Evolutionary conservation across 2,113 vertebrate genomes (phyloP).

Genomic region (Nanorana parkeri): DNA sequence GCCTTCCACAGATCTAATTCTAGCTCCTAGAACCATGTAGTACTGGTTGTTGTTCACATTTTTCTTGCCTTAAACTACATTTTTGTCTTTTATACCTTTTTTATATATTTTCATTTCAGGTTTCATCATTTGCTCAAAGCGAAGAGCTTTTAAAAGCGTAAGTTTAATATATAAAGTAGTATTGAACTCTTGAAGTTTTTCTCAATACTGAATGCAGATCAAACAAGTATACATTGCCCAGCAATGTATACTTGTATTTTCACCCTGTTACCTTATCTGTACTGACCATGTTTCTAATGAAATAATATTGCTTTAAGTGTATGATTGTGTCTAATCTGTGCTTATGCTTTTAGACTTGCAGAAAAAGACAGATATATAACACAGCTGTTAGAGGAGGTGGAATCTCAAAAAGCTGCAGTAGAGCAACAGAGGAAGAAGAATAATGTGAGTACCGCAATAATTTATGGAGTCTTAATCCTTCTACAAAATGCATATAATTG

Average conservation of each 20-base stretch:
- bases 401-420: constrained; percentile 81
- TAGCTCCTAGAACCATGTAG: too few species aligned
- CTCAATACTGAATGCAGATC: too few species aligned
- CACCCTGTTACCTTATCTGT: too few species aligned
- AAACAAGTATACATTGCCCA: too few species aligned
- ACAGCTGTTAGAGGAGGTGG: constrained; percentile 78
- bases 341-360: constrained; percentile 78
- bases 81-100: too few species aligned
- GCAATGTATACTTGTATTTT: too few species aligned
- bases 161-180: constrained; percentile 60
- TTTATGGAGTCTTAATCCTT: not conserved
- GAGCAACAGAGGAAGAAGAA: constrained; percentile 96
- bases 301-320: too few species aligned
- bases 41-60: too few species aligned
- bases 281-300: too few species aligned
- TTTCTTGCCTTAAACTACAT: too few species aligned
- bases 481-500: not conserved
- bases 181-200: too few species aligned
- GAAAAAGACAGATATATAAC: constrained; percentile 82
- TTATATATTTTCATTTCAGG: constrained; percentile 63
- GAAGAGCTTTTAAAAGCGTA: constrained; percentile 78
- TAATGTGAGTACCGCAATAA: constrained; percentile 81
- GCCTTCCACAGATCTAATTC: too few species aligned
- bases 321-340: not conserved
- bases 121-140: constrained; percentile 66